Evolutionary conservation across 2,888 invertebrate genomes (phyloP), one percentile per base, ranked within the genome.

Genomic region (Lysandra coridon): DNA sequence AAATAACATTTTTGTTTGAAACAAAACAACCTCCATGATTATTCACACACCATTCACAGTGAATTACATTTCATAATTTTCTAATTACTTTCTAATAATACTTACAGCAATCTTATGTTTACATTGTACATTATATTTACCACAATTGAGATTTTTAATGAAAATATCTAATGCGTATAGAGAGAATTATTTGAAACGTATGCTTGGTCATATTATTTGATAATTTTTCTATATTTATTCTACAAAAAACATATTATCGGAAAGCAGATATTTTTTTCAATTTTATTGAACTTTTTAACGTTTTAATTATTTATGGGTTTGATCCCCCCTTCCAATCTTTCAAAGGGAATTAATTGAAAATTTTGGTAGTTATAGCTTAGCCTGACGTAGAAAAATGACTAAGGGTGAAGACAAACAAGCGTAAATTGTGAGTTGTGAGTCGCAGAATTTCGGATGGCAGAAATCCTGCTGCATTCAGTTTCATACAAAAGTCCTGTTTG

Each of bases 1-100:
- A 94, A 94, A 94, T 94, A 94, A 93, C 93, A 93, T 92, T 93
- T 91, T 94, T 90, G 93, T 94, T 93, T 93, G 93, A 88, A 94
- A 94, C 94, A 94, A 94, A 93, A 93, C 94, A 94, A 94, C 94
- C 93, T 92, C 93, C 91, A 90, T 91, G 86, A 89, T 89, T 92
- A 92, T 92, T 93, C 94, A 93, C 93, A 93, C 94, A 89, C 88
- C 93, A 93, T 90, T 88, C 92, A 91, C 90, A 91, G 90, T 92
- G 91, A 91, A 94, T 91, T 93, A 93, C 89, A 91, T 87, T 89
- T 91, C 91, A 91, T 91, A 92, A 88, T 92, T 91, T 85, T 88
- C 94, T 94, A 94, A 90, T 93, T 93, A 93, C 86, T 86, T 88
- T 92, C 94, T 94, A 94, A 91, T 94, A 94, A 94, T 94, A 94